A percentile compares a stretch with the other conserved stretches of the same genome.
phyloP scores from a whole-genome alignment of 2,113 vertebrate genomes.

The Pygoscelis antarcticus region DNA sequence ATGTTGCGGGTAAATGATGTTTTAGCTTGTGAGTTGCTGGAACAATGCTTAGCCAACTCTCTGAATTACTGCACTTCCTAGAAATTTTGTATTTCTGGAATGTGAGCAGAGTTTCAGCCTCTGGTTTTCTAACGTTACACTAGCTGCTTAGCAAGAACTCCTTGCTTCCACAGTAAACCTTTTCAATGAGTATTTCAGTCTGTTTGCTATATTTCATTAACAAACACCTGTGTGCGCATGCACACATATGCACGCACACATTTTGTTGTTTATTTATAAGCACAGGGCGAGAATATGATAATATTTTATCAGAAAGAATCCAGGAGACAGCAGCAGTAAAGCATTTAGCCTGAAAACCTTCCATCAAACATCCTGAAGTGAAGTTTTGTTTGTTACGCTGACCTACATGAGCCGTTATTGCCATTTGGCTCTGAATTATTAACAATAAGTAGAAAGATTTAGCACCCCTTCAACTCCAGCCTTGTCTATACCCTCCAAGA shows the following conservation, averaged over 20 bases:
- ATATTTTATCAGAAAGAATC: constrained; percentile 58
- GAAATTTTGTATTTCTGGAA: constrained; percentile 31
- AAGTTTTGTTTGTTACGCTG: constrained; percentile 66
- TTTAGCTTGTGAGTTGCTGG: neutral
- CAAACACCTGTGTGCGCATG: neutral
- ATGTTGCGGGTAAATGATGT: constrained; percentile 3
- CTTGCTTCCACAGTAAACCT: constrained; percentile 31
- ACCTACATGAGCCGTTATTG: constrained; percentile 68
- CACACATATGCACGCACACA: neutral
- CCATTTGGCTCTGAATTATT: constrained; percentile 79
- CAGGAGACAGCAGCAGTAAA: constrained; percentile 56
- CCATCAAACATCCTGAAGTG: constrained; percentile 54
- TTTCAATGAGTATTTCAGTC: neutral
- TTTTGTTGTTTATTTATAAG: constrained; percentile 32
- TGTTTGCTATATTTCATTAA: neutral
- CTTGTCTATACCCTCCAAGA: constrained; percentile 64
- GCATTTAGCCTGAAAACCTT: constrained; percentile 46
- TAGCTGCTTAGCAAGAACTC: constrained; percentile 10
- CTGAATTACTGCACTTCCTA: constrained; percentile 53
- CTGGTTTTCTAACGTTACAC: constrained; percentile 15
- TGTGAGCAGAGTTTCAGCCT: neutral
- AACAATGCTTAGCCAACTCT: constrained; percentile 10
- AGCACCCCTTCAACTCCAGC: constrained; percentile 65
- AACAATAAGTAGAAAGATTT: constrained; percentile 73
- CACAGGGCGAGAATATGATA: constrained; percentile 28